Evolutionary conservation across 2,888 invertebrate genomes (phyloP), one percentile per base, ranked within the genome.

Genomic region (Synanthedon myopaeformis): DNA sequence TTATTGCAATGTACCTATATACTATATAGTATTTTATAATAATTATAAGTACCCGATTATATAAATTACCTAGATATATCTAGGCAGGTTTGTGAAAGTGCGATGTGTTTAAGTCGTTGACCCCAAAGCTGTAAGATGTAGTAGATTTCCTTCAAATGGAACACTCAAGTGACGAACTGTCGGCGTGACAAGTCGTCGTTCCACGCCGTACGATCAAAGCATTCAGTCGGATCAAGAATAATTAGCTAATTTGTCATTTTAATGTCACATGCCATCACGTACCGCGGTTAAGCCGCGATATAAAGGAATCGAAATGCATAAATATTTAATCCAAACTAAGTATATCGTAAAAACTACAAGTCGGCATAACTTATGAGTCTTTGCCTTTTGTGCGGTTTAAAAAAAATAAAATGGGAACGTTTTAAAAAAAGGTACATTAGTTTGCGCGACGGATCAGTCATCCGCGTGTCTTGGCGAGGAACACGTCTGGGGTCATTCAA

Each of bases 261-360:
- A 84, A 86, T 84, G 86, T 85, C 84, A 84, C 85, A 86, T 85
- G 84, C 85, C 87, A 79, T 82, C 87, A 86, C 87, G 86, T 83
- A 72, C 70, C 66, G 52, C 62, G 63, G 64, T 62, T 62, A 59
- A 66, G 69, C 64, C 57, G 59, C 68, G 64, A 67, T 64, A 65
- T 68, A 68, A 76, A 75, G 70, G 67, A 74, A 82, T 75, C 77
- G 82, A 78, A 76, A 71, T 68, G 61, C 67, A 76, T 70, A 79
- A 78, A 78, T 74, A 76, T 79, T 82, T 85, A 85, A 87, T 86
- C 85, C 85, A 76, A 72, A 70, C 71, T 70, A 70, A 75, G 72
- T 70, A 70, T 81, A 81, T 79, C 80, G 79, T 85, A 82, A 86
- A 84, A 85, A 83, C 82, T 83, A 82, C 79, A 79, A 79, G 81